Base-by-base conservation (phyloP, 2,888 invertebrate genomes). In the Nezara viridula region DNA sequence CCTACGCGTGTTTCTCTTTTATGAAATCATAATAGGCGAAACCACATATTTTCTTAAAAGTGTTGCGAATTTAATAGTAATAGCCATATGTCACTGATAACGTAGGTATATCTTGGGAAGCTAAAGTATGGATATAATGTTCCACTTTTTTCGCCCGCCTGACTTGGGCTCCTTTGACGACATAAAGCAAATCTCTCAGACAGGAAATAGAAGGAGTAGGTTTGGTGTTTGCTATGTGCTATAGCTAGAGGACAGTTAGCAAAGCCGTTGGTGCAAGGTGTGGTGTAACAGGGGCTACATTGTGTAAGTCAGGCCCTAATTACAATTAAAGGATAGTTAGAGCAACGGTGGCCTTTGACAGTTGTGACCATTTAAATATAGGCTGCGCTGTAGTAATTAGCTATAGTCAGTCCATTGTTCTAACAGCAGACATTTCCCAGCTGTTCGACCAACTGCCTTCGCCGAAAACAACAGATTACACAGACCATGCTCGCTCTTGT, bases 301-400 rank as follows among this genome's bases (percentile, higher is more conserved):
- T 81, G 81, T 81, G 81, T 81, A 81, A 81, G 81, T 81, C 81
- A 37, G 66, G 81, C 44, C 44, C 81, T 81, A 81, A 81, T 81
- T 81, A 81, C 81, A 81, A 81, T 81, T 81, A 81, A 81, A 81
- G 81, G 81, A 81, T 81, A 81, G 81, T 81, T 81, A 81, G 81
- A 44, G 81, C 81, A 44, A 44, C 81, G 24, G 81, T 40, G 81
- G 24, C 81, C 81, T 81, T 86, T 55, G 86, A 55, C 86, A 86
- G 86, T 55, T 86, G 86, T 60, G 50, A 86, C 52, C 86, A 86
- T 86, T 86, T 86, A 86, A 86, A 86, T 86, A 86, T 86, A 86
- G 86, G 81, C 81, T 47, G 40, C 50, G 86, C 52, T 50, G 40
- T 32, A 16, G 86, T 86, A 86, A 86, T 86, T 86, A 86, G 86